These are phyloP conservation scores for Molorchus minor DNA, from an alignment of 2,888 invertebrate species.

Conservation along the genomic window DNA sequence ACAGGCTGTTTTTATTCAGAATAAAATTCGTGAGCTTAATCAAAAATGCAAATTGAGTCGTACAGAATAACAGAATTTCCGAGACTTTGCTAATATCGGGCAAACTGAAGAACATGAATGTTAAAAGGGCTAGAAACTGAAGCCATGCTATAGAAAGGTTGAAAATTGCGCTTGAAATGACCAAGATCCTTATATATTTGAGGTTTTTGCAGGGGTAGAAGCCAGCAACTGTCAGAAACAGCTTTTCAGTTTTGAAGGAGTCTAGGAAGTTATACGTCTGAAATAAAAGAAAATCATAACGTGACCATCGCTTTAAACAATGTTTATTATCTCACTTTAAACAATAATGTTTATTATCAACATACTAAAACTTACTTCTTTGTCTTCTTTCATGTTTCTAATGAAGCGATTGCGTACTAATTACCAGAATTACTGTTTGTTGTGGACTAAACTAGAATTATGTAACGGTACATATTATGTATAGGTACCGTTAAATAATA, in stretches of 20 bases:
- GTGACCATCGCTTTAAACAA: too few relatives aligned
- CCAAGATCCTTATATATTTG: slow-evolving; percentile 16
- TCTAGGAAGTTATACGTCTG: not conserved
- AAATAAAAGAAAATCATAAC: not conserved
- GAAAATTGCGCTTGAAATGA: slow-evolving; percentile 18
- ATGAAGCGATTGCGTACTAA: too few relatives aligned
- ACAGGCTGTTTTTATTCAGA: slow-evolving; percentile 14
- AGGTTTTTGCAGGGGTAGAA: slow-evolving; percentile 33
- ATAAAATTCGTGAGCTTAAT: slow-evolving; percentile 35
- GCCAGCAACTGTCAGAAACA: slow-evolving; percentile 22
- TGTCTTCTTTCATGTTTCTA: too few relatives aligned
- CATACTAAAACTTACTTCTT: too few relatives aligned
- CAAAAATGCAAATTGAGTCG: slow-evolving; percentile 36
- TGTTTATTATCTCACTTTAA: too few relatives aligned
- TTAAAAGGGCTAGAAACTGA: slow-evolving; percentile 20
- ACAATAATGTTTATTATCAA: too few relatives aligned
- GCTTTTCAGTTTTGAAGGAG: not conserved
- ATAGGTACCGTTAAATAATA: too few relatives aligned
- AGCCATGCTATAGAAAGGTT: slow-evolving; percentile 28
- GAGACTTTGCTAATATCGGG: slow-evolving; percentile 32
- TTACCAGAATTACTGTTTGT: too few relatives aligned
- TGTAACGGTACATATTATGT: too few relatives aligned
- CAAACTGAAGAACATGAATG: slow-evolving; percentile 15
- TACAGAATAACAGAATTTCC: slow-evolving; percentile 35
- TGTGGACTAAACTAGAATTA: too few relatives aligned